Conservation (phyloP, 92 coral and sea anemone species). For the Palythoa grandis region DNA sequence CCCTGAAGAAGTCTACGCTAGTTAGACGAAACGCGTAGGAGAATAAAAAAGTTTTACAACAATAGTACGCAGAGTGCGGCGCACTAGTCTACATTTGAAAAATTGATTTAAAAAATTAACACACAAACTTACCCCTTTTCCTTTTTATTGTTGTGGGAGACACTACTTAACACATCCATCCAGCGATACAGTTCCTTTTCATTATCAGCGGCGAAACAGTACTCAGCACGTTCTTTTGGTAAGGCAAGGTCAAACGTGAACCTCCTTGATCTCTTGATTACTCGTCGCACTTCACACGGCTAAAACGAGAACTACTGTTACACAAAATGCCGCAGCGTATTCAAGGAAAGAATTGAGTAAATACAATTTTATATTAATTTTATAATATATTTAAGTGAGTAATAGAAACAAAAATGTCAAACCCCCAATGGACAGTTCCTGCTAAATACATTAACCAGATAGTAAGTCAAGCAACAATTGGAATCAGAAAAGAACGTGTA, state of each 20-base stretch:
- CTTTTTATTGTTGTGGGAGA: slow-evolving; percentile 45
- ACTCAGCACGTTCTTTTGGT: slow-evolving; percentile 72
- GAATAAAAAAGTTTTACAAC: too few relatives aligned
- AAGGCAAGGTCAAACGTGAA: slow-evolving; percentile 77
- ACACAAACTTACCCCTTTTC: not conserved
- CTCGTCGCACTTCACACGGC: slow-evolving; percentile 74
- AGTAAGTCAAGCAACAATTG: too few relatives aligned
- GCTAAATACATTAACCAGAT: too few relatives aligned
- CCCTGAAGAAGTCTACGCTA: too few relatives aligned
- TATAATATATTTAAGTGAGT: too few relatives aligned
- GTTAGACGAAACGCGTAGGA: too few relatives aligned
- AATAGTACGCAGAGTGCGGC: too few relatives aligned
- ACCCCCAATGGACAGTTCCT: too few relatives aligned
- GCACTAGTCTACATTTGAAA: too few relatives aligned
- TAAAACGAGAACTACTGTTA: slow-evolving; percentile 32
- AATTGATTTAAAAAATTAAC: not conserved
- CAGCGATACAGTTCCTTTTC: slow-evolving; percentile 76
- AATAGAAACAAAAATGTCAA: too few relatives aligned
- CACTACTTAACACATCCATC: slow-evolving; percentile 77
- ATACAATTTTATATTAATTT: too few relatives aligned
- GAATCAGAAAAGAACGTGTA: too few relatives aligned
- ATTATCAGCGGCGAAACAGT: slow-evolving; percentile 86
- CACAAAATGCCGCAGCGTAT: not conserved
- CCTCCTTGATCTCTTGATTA: slow-evolving; percentile 70
- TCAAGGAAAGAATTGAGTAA: not conserved